Conservation (phyloP, 2,113 vertebrate species). For the Halcyon senegalensis region DNA sequence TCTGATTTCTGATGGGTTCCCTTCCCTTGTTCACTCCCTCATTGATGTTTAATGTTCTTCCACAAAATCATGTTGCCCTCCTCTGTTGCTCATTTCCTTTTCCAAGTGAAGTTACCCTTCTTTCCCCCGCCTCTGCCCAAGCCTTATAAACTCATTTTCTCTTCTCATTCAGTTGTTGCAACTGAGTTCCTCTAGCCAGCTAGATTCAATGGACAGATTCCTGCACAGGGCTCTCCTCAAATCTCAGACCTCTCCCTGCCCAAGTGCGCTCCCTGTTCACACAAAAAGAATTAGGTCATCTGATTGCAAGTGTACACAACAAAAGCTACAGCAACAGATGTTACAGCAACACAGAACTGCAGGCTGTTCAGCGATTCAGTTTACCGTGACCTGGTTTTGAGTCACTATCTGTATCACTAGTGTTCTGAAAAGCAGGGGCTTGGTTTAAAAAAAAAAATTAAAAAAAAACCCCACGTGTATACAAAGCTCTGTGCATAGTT, state of each 20-base stretch:
- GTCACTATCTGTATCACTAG: not conserved
- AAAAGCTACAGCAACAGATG: constrained; percentile 39
- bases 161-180: not conserved
- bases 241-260: not conserved
- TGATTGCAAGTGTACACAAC: not conserved
- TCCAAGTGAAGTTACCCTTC: not conserved
- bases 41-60: not conserved
- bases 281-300: constrained; percentile 29
- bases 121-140: not conserved
- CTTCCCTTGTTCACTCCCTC: not conserved
- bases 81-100: not conserved
- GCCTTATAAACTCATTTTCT: not conserved
- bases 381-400: not conserved
- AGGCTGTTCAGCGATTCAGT: not conserved
- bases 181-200: not conserved
- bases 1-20: not conserved
- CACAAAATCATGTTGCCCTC: not conserved
- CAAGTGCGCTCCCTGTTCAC: not conserved
- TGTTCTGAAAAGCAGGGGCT: not conserved
- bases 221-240: not conserved
- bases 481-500: not conserved
- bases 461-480: not conserved
- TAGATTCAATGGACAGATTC: not conserved
- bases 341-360: not conserved
- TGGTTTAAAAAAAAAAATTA: not conserved